Evolutionary conservation across 2,797 vertebrate genomes (phyloP), one percentile per base, ranked within the genome.

Genomic region (Takifugu ocellatus): DNA sequence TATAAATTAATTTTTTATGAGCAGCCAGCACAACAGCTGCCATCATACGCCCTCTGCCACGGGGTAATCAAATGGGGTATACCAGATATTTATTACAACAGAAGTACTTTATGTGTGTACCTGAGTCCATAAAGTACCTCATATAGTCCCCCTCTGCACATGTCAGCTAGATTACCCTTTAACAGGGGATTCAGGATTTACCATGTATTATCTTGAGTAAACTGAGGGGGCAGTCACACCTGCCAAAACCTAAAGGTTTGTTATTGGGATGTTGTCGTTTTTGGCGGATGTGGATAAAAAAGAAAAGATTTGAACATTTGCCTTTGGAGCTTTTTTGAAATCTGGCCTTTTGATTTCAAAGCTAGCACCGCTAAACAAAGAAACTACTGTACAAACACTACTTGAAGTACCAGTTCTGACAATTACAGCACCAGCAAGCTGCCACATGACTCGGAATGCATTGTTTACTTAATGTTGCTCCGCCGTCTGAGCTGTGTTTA

Each of bases 351-450:
- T 39, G 36, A 39, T 39, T 17, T 33, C 10, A 17, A 12, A n/a
- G 31, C 43, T 15, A 54, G 44, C 43, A 6, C 6, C 17, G n/a
- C 43, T 6, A 48, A 54, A 12, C n/a, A 47, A 33, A 25, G 11
- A 11, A 47, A 60, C 12, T 33, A n/a, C 27, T 61, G 25, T 14
- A 12, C n/a, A 49, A 27, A 51, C n/a, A 54, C 4, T 7, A n/a
- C 36, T 44, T 51, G 12, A 47, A 49, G n/a, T 56, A 59, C 25
- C 17, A 12, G 17, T 66, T 51, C n/a, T 61, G 25, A 71, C 48
- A 45, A 9, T 29, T 31, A 25, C 31, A 50, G 14, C 25, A 47
- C 15, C 8, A 25, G 42, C 29, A 36, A 33, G 8, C 49, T 67
- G 60, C 63, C 29, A 45, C 53, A 36, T 47, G 49, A 21, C 26